phyloP scores from a whole-genome alignment of 2,888 invertebrate genomes.

The Zygogramma bicolorata region DNA sequence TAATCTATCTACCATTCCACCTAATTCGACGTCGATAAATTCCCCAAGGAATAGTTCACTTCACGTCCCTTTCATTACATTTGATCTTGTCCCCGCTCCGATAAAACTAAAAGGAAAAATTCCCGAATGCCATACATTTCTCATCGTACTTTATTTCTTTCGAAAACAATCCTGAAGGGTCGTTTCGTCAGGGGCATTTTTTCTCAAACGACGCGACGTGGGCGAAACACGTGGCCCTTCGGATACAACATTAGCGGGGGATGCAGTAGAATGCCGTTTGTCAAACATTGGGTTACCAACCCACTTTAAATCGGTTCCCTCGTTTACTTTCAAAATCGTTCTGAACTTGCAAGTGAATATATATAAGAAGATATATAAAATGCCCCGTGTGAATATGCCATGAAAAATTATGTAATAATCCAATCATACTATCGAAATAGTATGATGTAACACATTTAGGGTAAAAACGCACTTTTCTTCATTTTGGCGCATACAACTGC shows the following conservation, averaged over 20 bases:
- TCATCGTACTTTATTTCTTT: neutral
- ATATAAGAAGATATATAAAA: too few relatives aligned
- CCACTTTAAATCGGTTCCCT: too few relatives aligned
- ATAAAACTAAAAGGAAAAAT: conserved; percentile 3
- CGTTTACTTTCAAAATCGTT: too few relatives aligned
- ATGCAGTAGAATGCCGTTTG: neutral
- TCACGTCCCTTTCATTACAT: conserved; percentile 15
- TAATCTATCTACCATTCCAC: neutral
- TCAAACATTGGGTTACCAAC: too few relatives aligned
- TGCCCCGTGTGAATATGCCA: too few relatives aligned
- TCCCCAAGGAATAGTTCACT: conserved; percentile 8
- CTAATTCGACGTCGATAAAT: neutral
- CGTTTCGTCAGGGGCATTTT: neutral
- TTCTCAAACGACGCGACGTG: neutral
- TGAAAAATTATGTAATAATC: too few relatives aligned
- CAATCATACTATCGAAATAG: too few relatives aligned
- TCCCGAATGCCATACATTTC: neutral
- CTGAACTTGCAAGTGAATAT: too few relatives aligned
- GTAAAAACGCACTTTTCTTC: too few relatives aligned
- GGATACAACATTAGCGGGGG: neutral
- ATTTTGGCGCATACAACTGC: too few relatives aligned
- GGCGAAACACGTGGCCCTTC: neutral
- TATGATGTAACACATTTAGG: too few relatives aligned
- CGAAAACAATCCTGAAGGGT: neutral
- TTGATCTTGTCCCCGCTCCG: neutral